These are phyloP conservation scores for Mimas tiliae DNA, from an alignment of 2,888 invertebrate genomes.

Conservation along the genomic window DNA sequence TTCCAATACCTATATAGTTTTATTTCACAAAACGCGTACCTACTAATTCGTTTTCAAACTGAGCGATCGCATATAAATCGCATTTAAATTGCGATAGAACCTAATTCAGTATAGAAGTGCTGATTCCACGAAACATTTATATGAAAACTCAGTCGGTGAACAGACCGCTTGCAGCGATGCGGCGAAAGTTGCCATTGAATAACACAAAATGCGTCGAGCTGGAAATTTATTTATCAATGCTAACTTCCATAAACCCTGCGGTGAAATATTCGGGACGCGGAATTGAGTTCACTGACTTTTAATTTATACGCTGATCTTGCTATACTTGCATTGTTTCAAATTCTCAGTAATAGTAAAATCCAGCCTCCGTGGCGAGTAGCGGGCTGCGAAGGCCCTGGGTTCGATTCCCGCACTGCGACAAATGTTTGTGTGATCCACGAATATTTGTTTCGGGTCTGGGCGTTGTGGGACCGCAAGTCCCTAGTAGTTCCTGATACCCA, in stretches of 20 bases:
- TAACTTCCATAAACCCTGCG: slow-evolving; percentile 35
- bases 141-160: slow-evolving; percentile 19
- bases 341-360: neutral
- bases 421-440: too few relatives aligned
- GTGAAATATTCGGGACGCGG: slow-evolving; percentile 38
- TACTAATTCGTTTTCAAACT: too few relatives aligned
- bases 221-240: slow-evolving; percentile 28
- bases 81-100: neutral
- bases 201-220: slow-evolving; percentile 29
- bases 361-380: too few relatives aligned
- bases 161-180: slow-evolving; percentile 23
- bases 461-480: too few relatives aligned
- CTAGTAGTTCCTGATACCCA: too few relatives aligned
- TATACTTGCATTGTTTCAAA: neutral
- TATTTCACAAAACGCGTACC: too few relatives aligned
- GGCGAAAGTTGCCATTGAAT: slow-evolving; percentile 27
- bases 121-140: slow-evolving; percentile 15
- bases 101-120: slow-evolving; percentile 1
- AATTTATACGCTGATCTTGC: slow-evolving; percentile 31
- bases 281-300: slow-evolving; percentile 38
- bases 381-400: too few relatives aligned
- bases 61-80: neutral
- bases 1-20: too few relatives aligned
- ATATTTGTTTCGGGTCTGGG: too few relatives aligned
- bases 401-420: too few relatives aligned